phyloP scores from a whole-genome alignment of 2,113 vertebrate genomes.

The Gopherus evgoodei region DNA sequence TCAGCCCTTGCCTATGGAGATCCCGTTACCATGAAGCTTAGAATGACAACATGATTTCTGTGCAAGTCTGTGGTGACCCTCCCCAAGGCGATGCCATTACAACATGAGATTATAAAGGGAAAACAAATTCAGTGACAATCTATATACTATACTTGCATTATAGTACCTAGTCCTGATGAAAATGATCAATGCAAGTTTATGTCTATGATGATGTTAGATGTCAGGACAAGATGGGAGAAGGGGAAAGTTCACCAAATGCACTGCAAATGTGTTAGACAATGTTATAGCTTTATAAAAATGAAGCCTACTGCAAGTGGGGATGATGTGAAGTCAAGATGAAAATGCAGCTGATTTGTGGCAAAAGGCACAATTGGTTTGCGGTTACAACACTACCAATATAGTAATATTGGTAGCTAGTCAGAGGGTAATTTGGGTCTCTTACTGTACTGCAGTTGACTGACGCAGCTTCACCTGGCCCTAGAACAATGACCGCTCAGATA shows the following conservation, averaged over 20 bases:
- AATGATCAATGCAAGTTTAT: constrained; percentile 49
- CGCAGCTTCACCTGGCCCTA: neutral
- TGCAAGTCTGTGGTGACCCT: constrained; percentile 54
- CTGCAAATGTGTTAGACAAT: neutral
- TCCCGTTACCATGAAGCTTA: constrained; percentile 44
- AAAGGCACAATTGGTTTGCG: neutral
- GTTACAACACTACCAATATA: neutral
- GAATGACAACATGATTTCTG: constrained; percentile 40
- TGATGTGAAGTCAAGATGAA: neutral
- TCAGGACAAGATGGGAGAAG: neutral
- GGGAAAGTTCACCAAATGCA: neutral
- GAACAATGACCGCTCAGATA: neutral
- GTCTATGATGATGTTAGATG: constrained; percentile 30
- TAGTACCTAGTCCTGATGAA: neutral
- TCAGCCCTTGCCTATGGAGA: constrained; percentile 45
- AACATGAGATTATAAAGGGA: constrained; percentile 58
- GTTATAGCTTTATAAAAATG: neutral
- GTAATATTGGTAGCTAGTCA: fast-evolving
- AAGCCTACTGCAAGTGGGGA: neutral
- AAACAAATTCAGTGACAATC: constrained; percentile 54
- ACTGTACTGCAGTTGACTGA: fast-evolving
- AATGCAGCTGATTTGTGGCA: neutral
- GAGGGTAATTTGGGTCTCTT: neutral
- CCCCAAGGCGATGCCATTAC: constrained; percentile 44
- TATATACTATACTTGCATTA: neutral